These are phyloP conservation scores for Ophiothrix spiculata DNA, from an alignment of 35 echinoderm and acorn worm genomes.

Conservation along the genomic window DNA sequence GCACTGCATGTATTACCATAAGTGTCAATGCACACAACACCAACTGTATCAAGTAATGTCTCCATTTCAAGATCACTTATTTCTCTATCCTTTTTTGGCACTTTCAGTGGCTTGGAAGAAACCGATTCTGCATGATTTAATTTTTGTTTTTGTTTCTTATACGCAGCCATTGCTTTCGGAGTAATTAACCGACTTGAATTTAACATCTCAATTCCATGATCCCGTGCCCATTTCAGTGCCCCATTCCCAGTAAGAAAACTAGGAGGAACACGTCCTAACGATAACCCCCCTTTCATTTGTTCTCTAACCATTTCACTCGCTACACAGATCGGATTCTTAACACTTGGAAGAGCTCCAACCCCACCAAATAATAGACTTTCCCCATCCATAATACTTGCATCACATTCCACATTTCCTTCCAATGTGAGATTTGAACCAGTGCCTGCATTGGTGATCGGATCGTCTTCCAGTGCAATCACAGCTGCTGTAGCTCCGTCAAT, in stretches of 20 bases:
- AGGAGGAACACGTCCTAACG: not conserved
- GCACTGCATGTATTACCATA: slow-evolving; percentile 77
- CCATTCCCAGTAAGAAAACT: slow-evolving; percentile 83
- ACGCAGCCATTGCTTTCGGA: slow-evolving; percentile 38
- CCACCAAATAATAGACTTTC: slow-evolving; percentile 55
- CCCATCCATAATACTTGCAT: slow-evolving; percentile 97
- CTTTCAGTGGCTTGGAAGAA: not conserved
- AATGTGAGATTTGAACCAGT: slow-evolving; percentile 83
- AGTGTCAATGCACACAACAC: slow-evolving; percentile 78
- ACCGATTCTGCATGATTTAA: slow-evolving; percentile 12
- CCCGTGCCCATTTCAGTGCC: slow-evolving; percentile 55
- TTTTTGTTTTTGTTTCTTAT: slow-evolving; percentile 70
- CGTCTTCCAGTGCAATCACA: slow-evolving; percentile 52
- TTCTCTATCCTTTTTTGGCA: not conserved
- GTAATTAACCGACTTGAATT: slow-evolving; percentile 47
- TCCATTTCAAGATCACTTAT: too few relatives aligned
- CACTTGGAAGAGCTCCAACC: slow-evolving; percentile 74
- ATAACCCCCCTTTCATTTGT: slow-evolving; percentile 57
- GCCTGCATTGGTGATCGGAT: slow-evolving; percentile 88
- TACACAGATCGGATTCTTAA: slow-evolving; percentile 77
- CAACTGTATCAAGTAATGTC: slow-evolving; percentile 75
- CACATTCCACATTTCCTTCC: slow-evolving; percentile 91
- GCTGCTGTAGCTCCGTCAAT: slow-evolving; percentile 30
- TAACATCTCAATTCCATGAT: slow-evolving; percentile 67
- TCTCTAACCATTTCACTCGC: slow-evolving; percentile 47